phyloP scores from a whole-genome alignment of 2,797 vertebrate genomes.

The Valencia hispanica region DNA sequence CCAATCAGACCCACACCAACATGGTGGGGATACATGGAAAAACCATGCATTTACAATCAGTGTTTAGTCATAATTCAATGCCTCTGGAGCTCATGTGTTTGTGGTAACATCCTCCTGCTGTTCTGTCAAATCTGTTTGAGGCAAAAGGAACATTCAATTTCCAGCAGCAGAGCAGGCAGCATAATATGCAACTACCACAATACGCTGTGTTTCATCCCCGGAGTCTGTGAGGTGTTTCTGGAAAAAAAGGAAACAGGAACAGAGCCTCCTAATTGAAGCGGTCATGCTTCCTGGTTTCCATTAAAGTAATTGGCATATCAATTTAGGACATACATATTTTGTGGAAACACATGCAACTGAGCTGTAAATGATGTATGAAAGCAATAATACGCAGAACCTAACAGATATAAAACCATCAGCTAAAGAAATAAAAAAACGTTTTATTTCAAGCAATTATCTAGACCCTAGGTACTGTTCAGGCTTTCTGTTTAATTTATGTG shows the following conservation, averaged over 20 bases:
- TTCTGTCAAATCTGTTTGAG: slow-evolving; percentile 54
- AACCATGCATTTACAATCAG: slow-evolving; percentile 53
- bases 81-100: slow-evolving; percentile 41
- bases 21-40: slow-evolving; percentile 47
- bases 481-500: slow-evolving; percentile 1
- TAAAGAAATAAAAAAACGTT: neutral
- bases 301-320: slow-evolving; percentile 79
- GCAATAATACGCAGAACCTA: slow-evolving; percentile 39
- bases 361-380: slow-evolving; percentile 70
- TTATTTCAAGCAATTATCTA: slow-evolving; percentile 24
- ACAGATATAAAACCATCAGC: slow-evolving; percentile 32
- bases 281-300: slow-evolving; percentile 74
- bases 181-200: slow-evolving; percentile 33
- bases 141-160: slow-evolving; percentile 58
- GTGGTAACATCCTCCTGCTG: slow-evolving; percentile 44
- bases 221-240: slow-evolving; percentile 68
- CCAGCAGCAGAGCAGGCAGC: slow-evolving; percentile 36
- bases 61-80: slow-evolving; percentile 51
- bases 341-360: slow-evolving; percentile 68
- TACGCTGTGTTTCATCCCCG: slow-evolving; percentile 58
- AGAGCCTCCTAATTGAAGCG: slow-evolving; percentile 71
- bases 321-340: slow-evolving; percentile 76
- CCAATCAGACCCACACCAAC: slow-evolving; percentile 57
- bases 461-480: slow-evolving; percentile 1
- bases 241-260: slow-evolving; percentile 67